These are phyloP conservation scores for Danionella dracula DNA, from an alignment of 2,797 vertebrate species.

Conservation along the genomic window DNA sequence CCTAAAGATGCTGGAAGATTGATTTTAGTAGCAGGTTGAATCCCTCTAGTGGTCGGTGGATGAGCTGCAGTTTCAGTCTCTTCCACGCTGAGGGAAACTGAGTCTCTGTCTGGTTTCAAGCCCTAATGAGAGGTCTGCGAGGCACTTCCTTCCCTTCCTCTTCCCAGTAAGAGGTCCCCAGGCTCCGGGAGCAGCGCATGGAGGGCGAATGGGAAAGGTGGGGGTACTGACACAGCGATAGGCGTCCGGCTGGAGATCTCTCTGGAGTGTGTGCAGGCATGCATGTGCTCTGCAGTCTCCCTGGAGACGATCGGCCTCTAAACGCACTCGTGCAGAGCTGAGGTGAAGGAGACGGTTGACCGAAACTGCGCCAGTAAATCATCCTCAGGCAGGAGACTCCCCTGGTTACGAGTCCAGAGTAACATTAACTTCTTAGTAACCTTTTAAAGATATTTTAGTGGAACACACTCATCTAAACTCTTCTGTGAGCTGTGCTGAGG, in stretches of 20 bases:
- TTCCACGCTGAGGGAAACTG: too few relatives aligned
- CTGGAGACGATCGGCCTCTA: constrained; percentile 34
- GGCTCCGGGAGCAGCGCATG: constrained; percentile 20
- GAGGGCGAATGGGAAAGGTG: constrained; percentile 10
- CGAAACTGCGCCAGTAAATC: too few relatives aligned
- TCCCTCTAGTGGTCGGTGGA: too few relatives aligned
- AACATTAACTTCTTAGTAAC: too few relatives aligned
- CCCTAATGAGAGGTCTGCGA: constrained; percentile 5
- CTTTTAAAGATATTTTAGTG: too few relatives aligned
- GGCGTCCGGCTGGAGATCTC: constrained; percentile 32
- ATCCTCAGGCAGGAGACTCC: too few relatives aligned
- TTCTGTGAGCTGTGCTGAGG: too few relatives aligned
- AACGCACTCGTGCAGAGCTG: constrained; percentile 33
- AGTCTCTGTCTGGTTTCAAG: too few relatives aligned
- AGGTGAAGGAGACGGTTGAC: constrained; percentile 5
- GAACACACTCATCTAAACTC: too few relatives aligned
- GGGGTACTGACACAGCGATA: not conserved
- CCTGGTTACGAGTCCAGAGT: too few relatives aligned
- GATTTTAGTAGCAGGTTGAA: too few relatives aligned
- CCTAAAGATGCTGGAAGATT: constrained; percentile 47
- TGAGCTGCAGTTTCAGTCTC: too few relatives aligned
- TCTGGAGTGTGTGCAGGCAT: constrained; percentile 20
- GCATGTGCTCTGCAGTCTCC: constrained; percentile 32
- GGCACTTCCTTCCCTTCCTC: constrained; percentile 27
- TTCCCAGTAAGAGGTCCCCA: constrained; percentile 18